Percentiles rank a stretch among this genome's conserved stretches.
Evolutionary conservation across 2,888 invertebrate species (phyloP).

Genomic region (Epirrhoe tristata): DNA sequence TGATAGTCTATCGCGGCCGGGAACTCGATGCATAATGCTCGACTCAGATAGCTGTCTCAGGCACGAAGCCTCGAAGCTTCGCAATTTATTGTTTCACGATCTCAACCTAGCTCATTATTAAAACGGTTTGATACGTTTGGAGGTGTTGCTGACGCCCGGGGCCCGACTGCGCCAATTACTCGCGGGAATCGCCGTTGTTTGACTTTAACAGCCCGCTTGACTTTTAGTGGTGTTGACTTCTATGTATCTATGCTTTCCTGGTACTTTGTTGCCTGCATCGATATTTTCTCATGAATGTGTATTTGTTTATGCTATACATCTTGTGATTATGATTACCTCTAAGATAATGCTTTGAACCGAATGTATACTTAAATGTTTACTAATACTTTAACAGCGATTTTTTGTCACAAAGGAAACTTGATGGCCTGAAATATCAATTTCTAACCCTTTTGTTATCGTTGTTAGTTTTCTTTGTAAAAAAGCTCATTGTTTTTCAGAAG

Average conservation of each 20-base stretch:
- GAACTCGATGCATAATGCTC: conserved; percentile 82
- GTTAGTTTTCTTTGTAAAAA: conserved; percentile 47
- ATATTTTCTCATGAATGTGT: conserved; percentile 5
- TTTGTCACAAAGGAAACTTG: background rate
- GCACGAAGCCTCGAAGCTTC: conserved; percentile 85
- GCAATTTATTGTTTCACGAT: conserved; percentile 86
- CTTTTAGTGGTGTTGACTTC: conserved; percentile 67
- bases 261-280: conserved; percentile 43
- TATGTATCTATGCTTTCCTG: conserved; percentile 47
- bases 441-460: conserved; percentile 9
- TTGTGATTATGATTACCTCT: too few relatives aligned
- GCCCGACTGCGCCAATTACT: conserved; percentile 81
- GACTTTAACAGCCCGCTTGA: conserved; percentile 74
- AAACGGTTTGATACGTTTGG: conserved; percentile 84
- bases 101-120: conserved; percentile 83
- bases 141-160: conserved; percentile 83
- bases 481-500: conserved; percentile 68
- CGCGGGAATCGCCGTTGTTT: conserved; percentile 66
- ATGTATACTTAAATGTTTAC: background rate
- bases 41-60: conserved; percentile 82
- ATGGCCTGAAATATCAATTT: background rate
- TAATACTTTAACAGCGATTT: background rate
- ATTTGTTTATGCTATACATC: background rate
- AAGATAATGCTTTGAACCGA: too few relatives aligned
- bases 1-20: conserved; percentile 80